Conservation (phyloP, 2,797 vertebrate genomes). For the Hylomyscus alleni region DNA sequence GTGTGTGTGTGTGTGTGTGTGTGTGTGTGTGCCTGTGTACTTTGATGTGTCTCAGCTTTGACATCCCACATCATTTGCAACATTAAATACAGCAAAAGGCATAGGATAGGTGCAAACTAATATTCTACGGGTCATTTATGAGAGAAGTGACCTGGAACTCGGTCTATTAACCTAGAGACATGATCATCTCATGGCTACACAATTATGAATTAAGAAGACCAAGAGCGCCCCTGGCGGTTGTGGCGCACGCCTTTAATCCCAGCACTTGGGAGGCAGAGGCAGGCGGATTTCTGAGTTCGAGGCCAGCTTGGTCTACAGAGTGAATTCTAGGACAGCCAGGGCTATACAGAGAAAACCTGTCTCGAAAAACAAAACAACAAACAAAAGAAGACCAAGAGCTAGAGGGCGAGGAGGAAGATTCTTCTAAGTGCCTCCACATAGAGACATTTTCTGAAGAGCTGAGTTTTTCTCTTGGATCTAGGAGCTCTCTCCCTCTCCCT, state of each 20-base stretch:
- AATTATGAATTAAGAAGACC: background rate
- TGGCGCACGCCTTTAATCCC: no score
- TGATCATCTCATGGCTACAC: background rate
- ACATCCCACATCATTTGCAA: background rate
- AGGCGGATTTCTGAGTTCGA: no score
- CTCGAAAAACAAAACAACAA: no score
- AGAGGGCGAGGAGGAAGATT: background rate
- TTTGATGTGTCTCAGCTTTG: background rate
- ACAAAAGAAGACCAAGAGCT: background rate
- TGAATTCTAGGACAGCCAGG: no score
- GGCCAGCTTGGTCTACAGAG: no score
- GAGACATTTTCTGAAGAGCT: conserved; percentile 28
- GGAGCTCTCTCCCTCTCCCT: background rate
- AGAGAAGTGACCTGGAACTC: conserved; percentile 61
- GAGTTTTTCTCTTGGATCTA: conserved; percentile 41
- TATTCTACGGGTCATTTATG: conserved; percentile 50
- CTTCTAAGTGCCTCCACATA: background rate
- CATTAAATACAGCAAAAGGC: conserved; percentile 4
- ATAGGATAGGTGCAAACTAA: conserved; percentile 8
- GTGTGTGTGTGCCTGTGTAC: background rate
- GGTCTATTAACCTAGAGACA: conserved; percentile 38
- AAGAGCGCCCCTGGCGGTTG: no score
- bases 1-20: background rate
- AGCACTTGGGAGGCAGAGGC: no score
- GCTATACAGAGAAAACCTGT: no score